Conservation (phyloP, 2,797 vertebrate species). For the Hybognathus amarus region DNA sequence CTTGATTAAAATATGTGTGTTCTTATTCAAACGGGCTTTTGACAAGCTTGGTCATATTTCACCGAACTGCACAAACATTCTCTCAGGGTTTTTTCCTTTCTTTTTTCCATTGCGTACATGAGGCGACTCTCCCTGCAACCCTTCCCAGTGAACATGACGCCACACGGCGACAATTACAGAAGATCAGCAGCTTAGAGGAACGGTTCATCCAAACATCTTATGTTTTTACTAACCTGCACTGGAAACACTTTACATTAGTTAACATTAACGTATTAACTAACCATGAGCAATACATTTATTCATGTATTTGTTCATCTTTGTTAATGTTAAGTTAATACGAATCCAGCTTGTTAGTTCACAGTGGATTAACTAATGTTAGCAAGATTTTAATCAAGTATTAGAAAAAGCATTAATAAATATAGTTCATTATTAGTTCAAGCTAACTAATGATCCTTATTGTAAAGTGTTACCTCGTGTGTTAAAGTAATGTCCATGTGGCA, state of each 20-base stretch:
- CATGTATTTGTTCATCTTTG: no score
- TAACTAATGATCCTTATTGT: no score
- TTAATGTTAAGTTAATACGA: no score
- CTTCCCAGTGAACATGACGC: conserved; percentile 78
- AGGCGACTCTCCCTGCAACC: conserved; percentile 71
- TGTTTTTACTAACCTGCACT: background rate
- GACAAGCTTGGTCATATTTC: conserved; percentile 82
- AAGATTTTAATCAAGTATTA: no score
- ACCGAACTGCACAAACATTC: conserved; percentile 81
- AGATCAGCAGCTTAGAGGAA: background rate
- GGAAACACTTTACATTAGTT: no score
- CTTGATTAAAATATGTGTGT: conserved; percentile 77
- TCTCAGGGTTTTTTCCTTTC: conserved; percentile 63
- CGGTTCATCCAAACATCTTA: background rate
- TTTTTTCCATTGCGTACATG: conserved; percentile 69
- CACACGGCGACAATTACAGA: conserved; percentile 61
- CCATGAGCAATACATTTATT: no score
- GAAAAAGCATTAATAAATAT: no score
- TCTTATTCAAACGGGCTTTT: conserved; percentile 79
- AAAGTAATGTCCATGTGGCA: no score
- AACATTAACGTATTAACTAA: no score
- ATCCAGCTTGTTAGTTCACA: no score
- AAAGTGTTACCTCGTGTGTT: background rate
- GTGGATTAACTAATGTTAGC: no score
- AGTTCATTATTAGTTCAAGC: no score